Evolutionary conservation across 2,888 invertebrate species (phyloP).

Genomic region (Lycia hirtaria): DNA sequence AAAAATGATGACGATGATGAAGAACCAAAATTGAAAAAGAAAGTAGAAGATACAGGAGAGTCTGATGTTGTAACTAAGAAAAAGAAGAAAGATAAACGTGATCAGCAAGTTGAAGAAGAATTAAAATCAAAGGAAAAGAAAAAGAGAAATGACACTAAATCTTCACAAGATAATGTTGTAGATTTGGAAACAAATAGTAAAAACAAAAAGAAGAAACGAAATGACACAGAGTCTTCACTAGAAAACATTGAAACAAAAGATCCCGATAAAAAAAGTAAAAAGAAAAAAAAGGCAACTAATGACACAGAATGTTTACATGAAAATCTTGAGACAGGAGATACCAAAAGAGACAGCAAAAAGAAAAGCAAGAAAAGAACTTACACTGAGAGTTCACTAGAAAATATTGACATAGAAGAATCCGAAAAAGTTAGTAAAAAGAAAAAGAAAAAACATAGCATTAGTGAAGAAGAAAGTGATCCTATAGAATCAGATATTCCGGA

Average conservation of each 20-base stretch:
- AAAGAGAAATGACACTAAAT: not conserved
- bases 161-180: not conserved
- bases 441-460: conserved; percentile 39
- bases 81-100: conserved; percentile 34
- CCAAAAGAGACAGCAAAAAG: not conserved
- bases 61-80: conserved; percentile 24
- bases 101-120: conserved; percentile 18
- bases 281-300: conserved; percentile 14
- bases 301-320: conserved; percentile 11
- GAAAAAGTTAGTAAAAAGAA: conserved; percentile 15
- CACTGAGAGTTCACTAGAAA: conserved; percentile 1
- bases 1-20: conserved; percentile 25
- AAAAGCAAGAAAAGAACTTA: conserved; percentile 11
- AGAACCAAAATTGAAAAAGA: conserved; percentile 32
- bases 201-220: conserved; percentile 25
- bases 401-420: not conserved
- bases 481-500: conserved; percentile 69
- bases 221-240: conserved; percentile 35
- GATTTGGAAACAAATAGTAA: not conserved
- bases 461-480: conserved; percentile 64
- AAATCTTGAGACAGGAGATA: not conserved
- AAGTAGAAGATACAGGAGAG: conserved; percentile 10
- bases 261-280: conserved; percentile 17
- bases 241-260: conserved; percentile 16
- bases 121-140: conserved; percentile 22